Evolutionary conservation across 2,797 vertebrate genomes (phyloP).

Genomic region (Pygocentrus nattereri): DNA sequence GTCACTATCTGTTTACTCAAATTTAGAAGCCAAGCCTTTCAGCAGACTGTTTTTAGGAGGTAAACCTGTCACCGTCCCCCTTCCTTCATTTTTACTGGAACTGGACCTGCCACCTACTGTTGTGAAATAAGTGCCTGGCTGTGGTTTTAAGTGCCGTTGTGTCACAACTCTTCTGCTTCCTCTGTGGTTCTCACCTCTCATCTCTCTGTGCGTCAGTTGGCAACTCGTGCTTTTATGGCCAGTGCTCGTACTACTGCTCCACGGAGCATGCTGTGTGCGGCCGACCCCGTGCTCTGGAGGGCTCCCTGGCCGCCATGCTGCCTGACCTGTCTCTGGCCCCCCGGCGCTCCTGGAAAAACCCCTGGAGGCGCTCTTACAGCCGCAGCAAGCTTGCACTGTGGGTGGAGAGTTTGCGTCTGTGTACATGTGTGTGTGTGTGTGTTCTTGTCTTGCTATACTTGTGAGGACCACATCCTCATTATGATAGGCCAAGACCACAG

Average conservation of each 20-base stretch:
- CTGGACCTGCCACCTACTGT: background rate
- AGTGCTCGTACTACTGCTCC: slow-evolving; percentile 90
- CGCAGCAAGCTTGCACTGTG: slow-evolving; percentile 87
- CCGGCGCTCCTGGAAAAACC: slow-evolving; percentile 86
- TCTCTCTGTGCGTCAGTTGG: slow-evolving; percentile 76
- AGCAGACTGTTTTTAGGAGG: background rate
- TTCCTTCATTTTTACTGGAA: background rate
- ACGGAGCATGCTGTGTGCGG: slow-evolving; percentile 89
- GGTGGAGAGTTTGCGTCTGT: slow-evolving; percentile 50
- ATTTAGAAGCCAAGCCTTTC: too few species aligned
- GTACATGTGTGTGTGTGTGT: too few species aligned
- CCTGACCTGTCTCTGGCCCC: slow-evolving; percentile 81
- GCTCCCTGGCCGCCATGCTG: slow-evolving; percentile 85
- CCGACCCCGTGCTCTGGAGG: slow-evolving; percentile 80
- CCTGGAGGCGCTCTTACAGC: slow-evolving; percentile 91
- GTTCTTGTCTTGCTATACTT: too few species aligned
- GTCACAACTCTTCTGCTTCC: background rate
- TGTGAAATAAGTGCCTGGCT: background rate
- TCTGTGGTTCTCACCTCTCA: background rate
- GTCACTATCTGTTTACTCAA: too few species aligned
- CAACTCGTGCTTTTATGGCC: slow-evolving; percentile 87
- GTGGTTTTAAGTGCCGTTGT: background rate
- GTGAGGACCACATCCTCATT: too few species aligned
- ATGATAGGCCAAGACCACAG: too few species aligned
- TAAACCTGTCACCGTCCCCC: background rate